Base-by-base conservation (phyloP, 2,797 vertebrate genomes). In the Sebastes nivosus region DNA sequence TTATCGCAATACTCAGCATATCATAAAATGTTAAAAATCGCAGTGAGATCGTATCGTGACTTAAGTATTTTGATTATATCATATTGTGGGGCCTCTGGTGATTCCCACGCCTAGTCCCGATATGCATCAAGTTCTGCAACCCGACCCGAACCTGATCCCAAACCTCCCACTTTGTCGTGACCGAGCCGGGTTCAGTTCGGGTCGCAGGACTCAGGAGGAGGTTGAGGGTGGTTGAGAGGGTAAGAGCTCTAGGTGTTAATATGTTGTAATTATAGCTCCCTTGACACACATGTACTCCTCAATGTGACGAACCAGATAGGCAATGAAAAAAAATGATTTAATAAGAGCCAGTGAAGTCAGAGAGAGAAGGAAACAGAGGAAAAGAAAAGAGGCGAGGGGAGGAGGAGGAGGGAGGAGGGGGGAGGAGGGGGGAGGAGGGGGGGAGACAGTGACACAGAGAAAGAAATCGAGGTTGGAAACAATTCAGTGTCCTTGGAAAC, bases 401-500 rank as follows among this genome's bases (percentile, higher is more conserved):
- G 38, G 25, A 67, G 25, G 64, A 24, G 38, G 60, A 65, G n/a
- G 60, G 12, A 38, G 0, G 36, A 38, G 12, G 14, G 75, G 66
- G 60, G 12, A 38, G 0, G 36, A 38, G 12, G 14, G 75, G 66
- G 64, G 74, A 42, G 6, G 38, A 46, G 70, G 72, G 29, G 58
- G 32, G 55, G 87, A 36, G 64, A 72, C 70, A 65, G 85, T 80
- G 80, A 83, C 78, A 84, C 18, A 81, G 72, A 82, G 75, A 84
- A 54, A 83, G 80, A 87, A 84, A 72, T 75, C 27, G 89, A 87
- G 84, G 87, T 91, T 91, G 89, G 92, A 93, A 94, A 88, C 89
- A 93, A 92, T 93, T 92, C 84, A 38, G 61, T 91, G 93, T 92
- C 87, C 89, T 90, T 84, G 89, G 89, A 92, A 93, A 84, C 90